A percentile compares a stretch with the other conserved stretches of the same genome.
Conservation (phyloP, 2,113 vertebrate genomes). For the Thymallus thymallus region DNA sequence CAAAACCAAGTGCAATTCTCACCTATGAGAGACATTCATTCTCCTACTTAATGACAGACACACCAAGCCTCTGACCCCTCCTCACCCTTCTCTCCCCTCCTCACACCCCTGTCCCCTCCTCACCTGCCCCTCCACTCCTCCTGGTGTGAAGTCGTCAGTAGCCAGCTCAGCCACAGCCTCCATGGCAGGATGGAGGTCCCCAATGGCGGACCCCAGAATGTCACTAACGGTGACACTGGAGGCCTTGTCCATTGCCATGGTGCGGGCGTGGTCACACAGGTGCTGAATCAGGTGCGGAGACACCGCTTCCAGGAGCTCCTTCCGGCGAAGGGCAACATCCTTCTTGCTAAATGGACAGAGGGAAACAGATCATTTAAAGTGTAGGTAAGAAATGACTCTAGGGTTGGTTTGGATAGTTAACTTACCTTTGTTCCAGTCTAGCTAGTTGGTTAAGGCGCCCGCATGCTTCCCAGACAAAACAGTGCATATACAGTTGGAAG, state of each 20-base stretch:
- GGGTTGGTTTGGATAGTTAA: too few species aligned
- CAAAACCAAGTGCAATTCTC: too few species aligned
- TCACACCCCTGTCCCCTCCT: not conserved
- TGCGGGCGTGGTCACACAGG: constrained; percentile 74
- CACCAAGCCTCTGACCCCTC: too few species aligned
- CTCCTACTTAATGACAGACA: too few species aligned
- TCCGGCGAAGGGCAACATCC: constrained; percentile 72
- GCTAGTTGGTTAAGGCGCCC: too few species aligned
- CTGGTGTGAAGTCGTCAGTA: constrained; percentile 78
- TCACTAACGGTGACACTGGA: constrained; percentile 79
- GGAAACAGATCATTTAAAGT: too few species aligned
- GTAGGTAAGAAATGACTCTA: constrained; percentile 12
- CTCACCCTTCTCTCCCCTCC: too few species aligned
- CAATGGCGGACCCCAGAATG: constrained; percentile 80
- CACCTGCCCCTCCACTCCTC: constrained; percentile 82
- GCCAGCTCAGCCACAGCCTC: constrained; percentile 83
- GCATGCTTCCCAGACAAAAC: too few species aligned
- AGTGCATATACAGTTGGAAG: too few species aligned
- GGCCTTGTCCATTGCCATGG: constrained; percentile 84
- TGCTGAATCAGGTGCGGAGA: constrained; percentile 82
- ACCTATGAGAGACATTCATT: too few species aligned
- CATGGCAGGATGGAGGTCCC: constrained; percentile 83
- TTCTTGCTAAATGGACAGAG: constrained; percentile 81
- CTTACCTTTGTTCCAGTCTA: too few species aligned
- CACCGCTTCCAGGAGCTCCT: constrained; percentile 86